A percentile compares a stretch with the other conserved stretches of the same genome.
These are phyloP conservation scores for Adoxophyes honmai DNA, from an alignment of 1,140 invertebrate genomes.

Conservation along the genomic window DNA sequence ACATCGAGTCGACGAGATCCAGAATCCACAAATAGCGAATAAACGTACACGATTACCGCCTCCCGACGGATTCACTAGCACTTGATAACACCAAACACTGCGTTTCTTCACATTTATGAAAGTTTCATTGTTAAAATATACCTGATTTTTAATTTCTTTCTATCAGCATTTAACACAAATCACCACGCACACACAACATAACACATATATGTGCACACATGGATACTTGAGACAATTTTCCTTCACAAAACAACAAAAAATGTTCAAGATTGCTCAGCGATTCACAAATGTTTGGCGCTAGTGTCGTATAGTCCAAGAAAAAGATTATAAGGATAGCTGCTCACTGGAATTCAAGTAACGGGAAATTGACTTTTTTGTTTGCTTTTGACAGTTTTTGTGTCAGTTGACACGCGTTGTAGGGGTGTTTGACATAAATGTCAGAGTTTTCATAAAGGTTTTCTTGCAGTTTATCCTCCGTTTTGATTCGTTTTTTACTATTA, in stretches of 20 bases:
- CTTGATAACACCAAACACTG: slow-evolving; percentile 71
- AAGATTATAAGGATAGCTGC: slow-evolving; percentile 9
- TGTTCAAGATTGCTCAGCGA: slow-evolving; percentile 13
- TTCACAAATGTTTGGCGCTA: slow-evolving; percentile 18
- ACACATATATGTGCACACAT: slow-evolving; percentile 69
- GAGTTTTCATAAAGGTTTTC: no score
- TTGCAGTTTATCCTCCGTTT: no score
- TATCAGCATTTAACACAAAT: slow-evolving; percentile 75
- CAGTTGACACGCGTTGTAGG: no score
- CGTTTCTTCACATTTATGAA: slow-evolving; percentile 73
- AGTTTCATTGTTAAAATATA: slow-evolving; percentile 69
- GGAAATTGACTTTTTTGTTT: not conserved
- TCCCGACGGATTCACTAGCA: slow-evolving; percentile 72
- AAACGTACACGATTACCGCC: slow-evolving; percentile 76
- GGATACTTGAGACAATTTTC: slow-evolving; percentile 19
- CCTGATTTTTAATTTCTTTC: slow-evolving; percentile 71
- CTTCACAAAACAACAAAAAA: slow-evolving; percentile 20
- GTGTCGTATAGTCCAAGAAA: slow-evolving; percentile 13
- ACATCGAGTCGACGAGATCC: slow-evolving; percentile 76
- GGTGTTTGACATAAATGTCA: not conserved
- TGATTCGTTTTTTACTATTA: no score
- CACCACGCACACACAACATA: slow-evolving; percentile 77
- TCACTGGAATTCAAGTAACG: not conserved
- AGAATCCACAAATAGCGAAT: slow-evolving; percentile 77
- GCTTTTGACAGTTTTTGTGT: no score